Conservation (phyloP, 1,140 invertebrate species). For the Drosophila obscura region DNA sequence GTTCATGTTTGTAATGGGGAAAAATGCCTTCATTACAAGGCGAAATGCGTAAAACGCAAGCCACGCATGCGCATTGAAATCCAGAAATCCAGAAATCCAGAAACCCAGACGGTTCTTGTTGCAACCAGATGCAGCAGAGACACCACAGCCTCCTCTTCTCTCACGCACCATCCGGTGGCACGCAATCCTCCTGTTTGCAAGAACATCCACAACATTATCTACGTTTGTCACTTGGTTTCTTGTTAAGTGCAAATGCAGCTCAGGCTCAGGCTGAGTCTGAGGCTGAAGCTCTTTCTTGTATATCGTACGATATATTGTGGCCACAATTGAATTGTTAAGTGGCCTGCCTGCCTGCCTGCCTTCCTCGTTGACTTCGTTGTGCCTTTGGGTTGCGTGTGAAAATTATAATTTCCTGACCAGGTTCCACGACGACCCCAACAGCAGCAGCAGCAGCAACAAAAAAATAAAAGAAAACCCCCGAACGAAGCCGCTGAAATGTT, state of each 20-base stretch:
- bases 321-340: slow-evolving; percentile 80
- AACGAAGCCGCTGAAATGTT: slow-evolving; percentile 55
- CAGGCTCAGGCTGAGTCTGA: slow-evolving; percentile 20
- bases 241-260: slow-evolving; percentile 75
- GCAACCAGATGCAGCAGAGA: slow-evolving; percentile 22
- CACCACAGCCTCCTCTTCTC: slow-evolving; percentile 11
- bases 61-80: slow-evolving; percentile 70
- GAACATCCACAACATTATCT: slow-evolving; percentile 50
- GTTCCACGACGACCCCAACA: slow-evolving; percentile 36
- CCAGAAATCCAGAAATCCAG: neutral
- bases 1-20: slow-evolving; percentile 64
- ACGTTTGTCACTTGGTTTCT: slow-evolving; percentile 61
- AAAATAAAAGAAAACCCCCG: slow-evolving; percentile 41
- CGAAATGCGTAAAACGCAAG: slow-evolving; percentile 73
- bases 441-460: slow-evolving; percentile 8
- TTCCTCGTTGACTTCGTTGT: too few relatives aligned
- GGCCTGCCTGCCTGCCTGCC: slow-evolving; percentile 31
- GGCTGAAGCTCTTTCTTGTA: neutral
- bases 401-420: slow-evolving; percentile 80
- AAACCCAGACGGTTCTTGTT: too few relatives aligned
- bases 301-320: slow-evolving; percentile 51
- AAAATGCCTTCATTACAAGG: slow-evolving; percentile 80
- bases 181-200: slow-evolving; percentile 34
- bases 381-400: slow-evolving; percentile 68
- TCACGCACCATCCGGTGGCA: slow-evolving; percentile 55